Evolutionary conservation across 1,140 invertebrate genomes (phyloP), one percentile per base, ranked within the genome.

Genomic region (Geopemphigus sp.): DNA sequence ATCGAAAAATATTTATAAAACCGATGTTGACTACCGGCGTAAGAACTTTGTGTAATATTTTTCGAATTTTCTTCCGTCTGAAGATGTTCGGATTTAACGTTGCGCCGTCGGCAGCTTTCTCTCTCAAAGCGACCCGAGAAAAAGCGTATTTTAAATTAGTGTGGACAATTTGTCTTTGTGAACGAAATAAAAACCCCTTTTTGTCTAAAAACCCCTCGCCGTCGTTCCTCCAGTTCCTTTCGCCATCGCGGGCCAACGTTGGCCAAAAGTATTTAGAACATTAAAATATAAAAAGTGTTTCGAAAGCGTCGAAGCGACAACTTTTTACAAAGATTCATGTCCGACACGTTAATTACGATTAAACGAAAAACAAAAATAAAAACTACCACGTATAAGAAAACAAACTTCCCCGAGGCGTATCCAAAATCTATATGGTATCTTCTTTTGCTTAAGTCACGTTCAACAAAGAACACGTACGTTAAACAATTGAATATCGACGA

Each of bases 211-310:
- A 45, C 32, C 11, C 32, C 45, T 66, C 63, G 32, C 8, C 32
- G 32, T 39, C 8, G 32, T n/a, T n/a, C 15, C 53, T 39, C 24
- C 12, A 45, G 39, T 11, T 15, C 22, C 5, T 15, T 14, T 45
- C 1, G n/a, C 32, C 39, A 12, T 45, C n/a, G 22, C 39, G 39
- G 32, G 22, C 63, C 39, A 19, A 64, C 19, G n/a, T 64, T 64
- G 63, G n/a, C 63, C 39, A 66, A 66, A 66, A 66, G 32, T 66
- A 66, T 66, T 39, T 66, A 22, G 63, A 66, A 66, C 63, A 45
- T 66, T 66, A 66, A 66, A 66, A 61, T 22, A 45, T 22, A 66
- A 45, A 66, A 66, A 66, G 45, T 22, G n/a, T 66, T 45, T 45
- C 11, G 32, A 22, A n/a, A 5, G 39, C 45, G n/a, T 66, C 32